phyloP scores from a whole-genome alignment of 2,797 vertebrate species.

The Rhinichthys osculus region DNA sequence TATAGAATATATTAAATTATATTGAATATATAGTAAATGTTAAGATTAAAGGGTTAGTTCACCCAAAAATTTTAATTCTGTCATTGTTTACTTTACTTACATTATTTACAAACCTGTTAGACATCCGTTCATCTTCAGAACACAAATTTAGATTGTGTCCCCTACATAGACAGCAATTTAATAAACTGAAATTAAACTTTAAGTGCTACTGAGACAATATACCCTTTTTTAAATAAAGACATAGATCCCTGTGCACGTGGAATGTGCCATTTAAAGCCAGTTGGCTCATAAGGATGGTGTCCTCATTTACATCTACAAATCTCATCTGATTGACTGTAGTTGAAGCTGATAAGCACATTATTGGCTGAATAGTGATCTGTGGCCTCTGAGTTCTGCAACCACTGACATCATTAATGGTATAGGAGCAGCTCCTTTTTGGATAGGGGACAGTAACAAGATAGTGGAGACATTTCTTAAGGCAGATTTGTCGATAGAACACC shows the following conservation, averaged over 20 bases:
- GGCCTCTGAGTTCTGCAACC: not conserved
- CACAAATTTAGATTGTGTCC: no score
- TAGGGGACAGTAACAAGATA: conserved; percentile 36
- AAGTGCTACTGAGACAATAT: not conserved
- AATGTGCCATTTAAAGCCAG: conserved; percentile 1
- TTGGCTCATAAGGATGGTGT: not conserved
- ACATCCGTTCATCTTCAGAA: no score
- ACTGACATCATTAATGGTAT: conserved; percentile 18
- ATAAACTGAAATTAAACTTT: not conserved
- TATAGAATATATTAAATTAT: not conserved
- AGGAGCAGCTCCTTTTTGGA: conserved; percentile 38
- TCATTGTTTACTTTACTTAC: no score
- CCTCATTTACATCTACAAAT: conserved; percentile 35
- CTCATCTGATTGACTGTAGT: conserved; percentile 13
- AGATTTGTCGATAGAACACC: conserved; percentile 42
- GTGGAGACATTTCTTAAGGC: conserved; percentile 27
- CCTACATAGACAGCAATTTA: no score
- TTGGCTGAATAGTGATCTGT: conserved; percentile 34
- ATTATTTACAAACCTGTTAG: no score
- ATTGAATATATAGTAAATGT: not conserved
- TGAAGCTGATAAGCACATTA: conserved; percentile 49
- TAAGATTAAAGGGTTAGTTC: not conserved
- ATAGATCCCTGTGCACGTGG: not conserved
- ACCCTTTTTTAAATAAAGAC: not conserved
- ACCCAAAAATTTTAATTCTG: no score